Evolutionary conservation across 2,113 vertebrate species (phyloP), one percentile per base, ranked within the genome.

Genomic region (Fregetta grallaria): DNA sequence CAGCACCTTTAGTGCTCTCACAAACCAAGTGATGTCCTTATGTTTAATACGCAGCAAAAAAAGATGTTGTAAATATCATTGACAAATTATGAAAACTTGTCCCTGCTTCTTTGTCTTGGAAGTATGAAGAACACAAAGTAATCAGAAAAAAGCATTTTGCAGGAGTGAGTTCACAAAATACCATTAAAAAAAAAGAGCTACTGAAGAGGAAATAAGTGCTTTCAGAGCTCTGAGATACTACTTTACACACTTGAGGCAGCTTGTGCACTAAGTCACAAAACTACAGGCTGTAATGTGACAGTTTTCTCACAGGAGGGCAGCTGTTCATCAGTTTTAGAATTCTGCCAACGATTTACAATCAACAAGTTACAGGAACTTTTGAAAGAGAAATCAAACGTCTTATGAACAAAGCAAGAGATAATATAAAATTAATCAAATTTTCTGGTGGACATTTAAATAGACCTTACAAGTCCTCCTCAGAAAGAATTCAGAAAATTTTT

Each of bases 221-320:
- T 76, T 76, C 58, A 63, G 44, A 73, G 27, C 25, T 67, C 53
- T 6, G 14, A 44, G 38, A 18, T 14, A 30, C 25, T n/a, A 15
- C n/a, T 83, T 65, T 12, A 68, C 36, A 85, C 15, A 7, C 15
- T 18, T 32, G 36, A 62, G 30, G 77, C 0, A n/a, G 11, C 25
- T 45, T 49, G 13, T 50, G 23, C 65, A 29, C 15, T 4, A 23
- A 17, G 38, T 15, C 44, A 62, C 19, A 45, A 53, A 45, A 17
- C 22, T 59, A 21, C 32, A 47, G 53, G 62, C 52, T 95, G 95
- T 30, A 94, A 67, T 94, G 79, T 42, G 26, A 47, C 5, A 22
- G 16, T 21, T 47, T 81, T 65, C 78, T 91, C 98, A 98, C 95
- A 95, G 83, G 98, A 90, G 97, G 98, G 98, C 97, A 98, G 96